A percentile compares a stretch with the other conserved stretches of the same genome.
Conservation (phyloP, 2,113 vertebrate genomes). For the Lanius ludovicianus region DNA sequence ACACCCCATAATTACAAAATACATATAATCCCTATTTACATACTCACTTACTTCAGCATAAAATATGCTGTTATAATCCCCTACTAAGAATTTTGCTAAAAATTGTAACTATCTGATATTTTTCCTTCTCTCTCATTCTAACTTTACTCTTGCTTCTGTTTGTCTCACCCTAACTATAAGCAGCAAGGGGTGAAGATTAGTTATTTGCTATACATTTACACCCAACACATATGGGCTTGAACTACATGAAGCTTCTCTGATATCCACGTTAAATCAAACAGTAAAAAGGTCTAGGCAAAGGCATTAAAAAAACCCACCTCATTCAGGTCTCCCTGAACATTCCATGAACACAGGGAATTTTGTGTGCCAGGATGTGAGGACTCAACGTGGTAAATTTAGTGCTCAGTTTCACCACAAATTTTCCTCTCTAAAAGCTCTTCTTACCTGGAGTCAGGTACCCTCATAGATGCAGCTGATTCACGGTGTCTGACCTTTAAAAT, state of each 20-base stretch:
- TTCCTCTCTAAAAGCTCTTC: background rate
- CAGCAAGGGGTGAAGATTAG: background rate
- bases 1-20: constrained; percentile 38
- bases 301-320: background rate
- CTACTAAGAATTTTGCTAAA: background rate
- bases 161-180: background rate
- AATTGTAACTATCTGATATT: background rate
- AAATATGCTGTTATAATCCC: background rate
- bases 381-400: background rate
- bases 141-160: background rate
- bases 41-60: background rate
- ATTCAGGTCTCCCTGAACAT: background rate
- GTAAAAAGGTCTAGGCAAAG: background rate
- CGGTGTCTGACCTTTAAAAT: background rate
- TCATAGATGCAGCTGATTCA: background rate
- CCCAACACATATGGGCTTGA: background rate
- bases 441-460: background rate
- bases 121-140: background rate
- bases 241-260: background rate
- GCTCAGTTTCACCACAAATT: background rate
- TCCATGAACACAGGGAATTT: background rate
- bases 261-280: background rate
- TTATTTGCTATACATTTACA: background rate
- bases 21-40: constrained; percentile 16
- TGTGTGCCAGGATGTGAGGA: background rate